Base-by-base conservation (phyloP, 1,140 invertebrate species). In the Rhynchophorus ferrugineus region DNA sequence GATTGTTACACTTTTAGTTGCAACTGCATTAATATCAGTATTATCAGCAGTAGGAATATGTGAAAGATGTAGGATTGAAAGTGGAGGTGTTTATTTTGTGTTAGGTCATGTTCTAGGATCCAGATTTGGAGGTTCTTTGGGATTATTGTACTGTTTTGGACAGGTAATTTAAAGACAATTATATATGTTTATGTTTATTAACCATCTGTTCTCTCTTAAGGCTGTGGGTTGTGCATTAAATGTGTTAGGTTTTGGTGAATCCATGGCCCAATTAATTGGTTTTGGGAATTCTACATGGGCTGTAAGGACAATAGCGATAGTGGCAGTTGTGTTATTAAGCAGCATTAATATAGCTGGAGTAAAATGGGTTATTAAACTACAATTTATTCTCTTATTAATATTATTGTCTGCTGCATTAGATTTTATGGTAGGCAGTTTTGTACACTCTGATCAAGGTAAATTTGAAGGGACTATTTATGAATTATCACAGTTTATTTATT, bases 41-140 rank as follows among this genome's bases (percentile, higher is more conserved):
- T 75, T 96, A 18, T 93, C 92, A 64, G 92, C 91, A 20, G 90
- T 97, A 44, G 94, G 93, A 35, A 95, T 98, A 62, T 95, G 91
- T 75, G 92, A 97, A 73, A 71, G 93, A 69, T 95, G 91, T 73
- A 80, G 90, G 57, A 86, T 96, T 61, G 89, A 92, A 73, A 93
- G 89, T 74, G 94, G 94, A 20, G 94, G 94, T 19, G 91, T 98
- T 11, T 97, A 97, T 72, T 95, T 95, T 72, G 75, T 98, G 38
- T 71, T 98, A 24, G 89, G 91, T 0, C 91, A 97, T 68, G 93
- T 96, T 2, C 72, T 98, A 7, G 95, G 95, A 29, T 91, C 90
- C 3, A 78, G 90, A 65, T 85, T 95, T 67, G 95, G 92, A 6
- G 92, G 91, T 13, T 84, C 93, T 39, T 76, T 97, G 13, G 93